Conservation (phyloP, 2,888 invertebrate genomes). For the Oscheius onirici region DNA sequence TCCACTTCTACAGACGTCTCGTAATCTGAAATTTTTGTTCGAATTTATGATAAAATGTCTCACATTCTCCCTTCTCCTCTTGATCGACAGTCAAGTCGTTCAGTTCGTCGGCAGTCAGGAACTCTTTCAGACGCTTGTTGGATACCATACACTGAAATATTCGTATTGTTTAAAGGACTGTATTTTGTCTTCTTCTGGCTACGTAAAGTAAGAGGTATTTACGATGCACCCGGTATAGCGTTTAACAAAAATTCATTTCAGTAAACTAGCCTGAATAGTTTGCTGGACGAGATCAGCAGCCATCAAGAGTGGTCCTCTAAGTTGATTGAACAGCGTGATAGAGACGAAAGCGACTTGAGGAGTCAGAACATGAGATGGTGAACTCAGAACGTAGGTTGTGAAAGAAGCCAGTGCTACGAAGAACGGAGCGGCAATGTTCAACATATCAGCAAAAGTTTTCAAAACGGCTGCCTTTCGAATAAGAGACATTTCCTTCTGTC, state of each 20-base stretch:
- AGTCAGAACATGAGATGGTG: conserved; percentile 60
- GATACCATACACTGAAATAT: conserved; percentile 56
- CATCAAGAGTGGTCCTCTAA: conserved; percentile 51
- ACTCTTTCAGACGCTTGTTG: conserved; percentile 64
- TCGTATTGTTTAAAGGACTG: too few relatives aligned
- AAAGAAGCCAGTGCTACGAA: conserved; percentile 68
- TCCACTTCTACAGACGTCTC: conserved; percentile 44
- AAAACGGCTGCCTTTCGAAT: conserved; percentile 62
- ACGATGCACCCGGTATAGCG: not conserved
- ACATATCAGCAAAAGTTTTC: conserved; percentile 62
- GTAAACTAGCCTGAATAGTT: conserved; percentile 62
- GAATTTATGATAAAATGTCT: too few relatives aligned
- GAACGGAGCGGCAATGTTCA: conserved; percentile 67
- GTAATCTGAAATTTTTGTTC: conserved; percentile 48
- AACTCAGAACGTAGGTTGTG: conserved; percentile 58
- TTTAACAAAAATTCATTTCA: not conserved
- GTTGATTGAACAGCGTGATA: conserved; percentile 93
- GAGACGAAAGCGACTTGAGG: conserved; percentile 86
- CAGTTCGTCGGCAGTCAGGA: conserved; percentile 56
- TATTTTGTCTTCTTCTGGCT: too few relatives aligned
- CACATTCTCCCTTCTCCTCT: conserved; percentile 44
- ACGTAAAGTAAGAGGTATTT: too few relatives aligned
- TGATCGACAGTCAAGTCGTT: conserved; percentile 38
- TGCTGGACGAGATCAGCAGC: conserved; percentile 74
- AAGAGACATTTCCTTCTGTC: conserved; percentile 44